Conservation (phyloP, 2,888 invertebrate species). For the Macrophya annulata region DNA sequence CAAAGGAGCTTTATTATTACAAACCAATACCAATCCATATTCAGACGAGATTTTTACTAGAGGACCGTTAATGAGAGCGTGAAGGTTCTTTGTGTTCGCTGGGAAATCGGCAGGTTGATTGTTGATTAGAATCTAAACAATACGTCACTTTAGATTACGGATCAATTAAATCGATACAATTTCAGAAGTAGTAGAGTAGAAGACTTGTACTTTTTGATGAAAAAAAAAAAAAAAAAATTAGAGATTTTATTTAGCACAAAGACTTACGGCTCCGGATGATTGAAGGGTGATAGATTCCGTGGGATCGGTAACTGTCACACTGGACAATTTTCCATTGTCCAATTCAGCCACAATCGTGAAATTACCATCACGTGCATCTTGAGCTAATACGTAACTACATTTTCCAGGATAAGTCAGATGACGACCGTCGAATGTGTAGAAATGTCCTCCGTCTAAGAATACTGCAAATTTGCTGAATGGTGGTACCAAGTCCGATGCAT, state of each 20-base stretch:
- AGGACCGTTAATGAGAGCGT: constrained; percentile 83
- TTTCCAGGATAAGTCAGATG: constrained; percentile 90
- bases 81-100: constrained; percentile 82
- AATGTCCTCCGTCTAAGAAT: constrained; percentile 90
- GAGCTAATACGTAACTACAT: constrained; percentile 92
- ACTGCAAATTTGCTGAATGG: constrained; percentile 84
- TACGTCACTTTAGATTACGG: constrained; percentile 36
- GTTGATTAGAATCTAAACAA: constrained; percentile 83
- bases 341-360: constrained; percentile 91
- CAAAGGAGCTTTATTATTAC: constrained; percentile 80
- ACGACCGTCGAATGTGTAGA: constrained; percentile 94
- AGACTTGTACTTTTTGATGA: neutral
- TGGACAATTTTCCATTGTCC: constrained; percentile 85
- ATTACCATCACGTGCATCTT: constrained; percentile 92
- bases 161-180: constrained; percentile 21
- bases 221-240: neutral
- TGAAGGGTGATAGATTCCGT: constrained; percentile 83
- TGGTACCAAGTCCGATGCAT: constrained; percentile 83
- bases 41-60: constrained; percentile 81
- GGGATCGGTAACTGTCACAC: constrained; percentile 87
- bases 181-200: neutral
- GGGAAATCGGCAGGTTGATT: constrained; percentile 88
- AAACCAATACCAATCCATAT: constrained; percentile 85
- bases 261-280: constrained; percentile 83
- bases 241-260: neutral